Evolutionary conservation across 1,140 invertebrate species (phyloP), one percentile per base, ranked within the genome.

Genomic region (Nomia melanderi): DNA sequence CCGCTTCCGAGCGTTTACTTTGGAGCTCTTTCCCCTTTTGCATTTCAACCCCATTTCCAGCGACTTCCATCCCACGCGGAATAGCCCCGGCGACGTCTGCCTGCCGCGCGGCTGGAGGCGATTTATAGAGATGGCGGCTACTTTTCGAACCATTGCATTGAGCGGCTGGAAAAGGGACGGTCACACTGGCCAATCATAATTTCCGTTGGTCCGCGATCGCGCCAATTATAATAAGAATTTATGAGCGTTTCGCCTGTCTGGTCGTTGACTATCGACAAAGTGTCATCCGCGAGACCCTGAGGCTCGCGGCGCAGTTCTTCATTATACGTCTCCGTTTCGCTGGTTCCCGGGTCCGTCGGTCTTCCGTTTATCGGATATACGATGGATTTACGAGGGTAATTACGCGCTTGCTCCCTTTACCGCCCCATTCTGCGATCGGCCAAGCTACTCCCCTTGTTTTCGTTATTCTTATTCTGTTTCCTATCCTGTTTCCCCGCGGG

Each of bases 211-310:
- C 29, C 67, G n/a, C n/a, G 47, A 82, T 80, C 67, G 44, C 54
- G 44, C 80, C 82, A 82, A 88, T 88, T 88, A 87, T 83, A 85
- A 86, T 82, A 82, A 79, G 78, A 85, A 88, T 87, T 87, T 88
- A 88, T 65, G 82, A 81, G 56, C 70, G 39, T 33, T 64, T 36
- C 25, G n/a, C 79, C 36, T 57, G 47, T 69, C 57, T 56, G 31
- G n/a, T 53, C 39, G 17, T 5, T n/a, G 56, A 50, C 56, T 77
- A 85, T 83, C 80, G 81, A 84, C 56, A 77, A 78, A 75, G 39
- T 56, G 50, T 73, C 69, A 73, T 78, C 54, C 36, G n/a, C 39
- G 66, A n/a, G 57, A 56, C 17, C 57, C 50, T 36, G 71, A 66
- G 65, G 53, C 17, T 17, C 39, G 29, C 53, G 29, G 9, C 2